Evolutionary conservation across 2,797 vertebrate genomes (phyloP), one percentile per base, ranked within the genome.

Genomic region (Tenualosa thibaudeaui): DNA sequence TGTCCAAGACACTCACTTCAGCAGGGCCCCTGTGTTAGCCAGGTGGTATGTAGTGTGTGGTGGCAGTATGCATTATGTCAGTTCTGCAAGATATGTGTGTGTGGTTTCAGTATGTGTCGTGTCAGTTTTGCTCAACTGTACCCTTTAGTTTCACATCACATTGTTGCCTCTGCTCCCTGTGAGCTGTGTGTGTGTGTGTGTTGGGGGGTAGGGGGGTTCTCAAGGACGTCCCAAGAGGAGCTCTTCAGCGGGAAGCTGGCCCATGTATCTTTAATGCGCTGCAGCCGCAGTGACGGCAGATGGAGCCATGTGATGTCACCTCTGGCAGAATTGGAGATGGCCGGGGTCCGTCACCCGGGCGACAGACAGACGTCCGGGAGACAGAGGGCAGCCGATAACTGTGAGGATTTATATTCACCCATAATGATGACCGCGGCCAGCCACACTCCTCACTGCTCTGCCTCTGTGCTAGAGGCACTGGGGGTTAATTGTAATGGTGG

Each of bases 401-500:
- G 89, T 91, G 88, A 91, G 92, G 93, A 94, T 94, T 94, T 93
- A 95, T 95, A 96, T 96, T 95, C 93, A 94, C 93, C 93, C 92
- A 95, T 96, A 95, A 94, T 93, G 92, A 94, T 93, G 92, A 93
- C 94, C 92, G 91, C 93, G 94, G 93, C 91, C 95, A 95, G 95
- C 96, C 95, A 93, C 93, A 93, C 91, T 93, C 91, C 91, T 92
- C 94, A 93, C 92, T 93, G 93, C 91, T 90, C 94, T 92, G 93
- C 92, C 91, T 90, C 94, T 92, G 93, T 91, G 94, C 93, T 87
- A 85, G 93, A 91, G 95, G 95, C 95, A 94, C 87, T 84, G 90
- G 93, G 96, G 95, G 95, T 97, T 97, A 97, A 96, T 96, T 95
- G 93, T 93, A 93, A 92, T 95, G 93, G 94, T 71, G 86, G 56